Evolutionary conservation across 2,888 invertebrate species (phyloP), one percentile per base, ranked within the genome.

Genomic region (Agriopis leucophaearia): DNA sequence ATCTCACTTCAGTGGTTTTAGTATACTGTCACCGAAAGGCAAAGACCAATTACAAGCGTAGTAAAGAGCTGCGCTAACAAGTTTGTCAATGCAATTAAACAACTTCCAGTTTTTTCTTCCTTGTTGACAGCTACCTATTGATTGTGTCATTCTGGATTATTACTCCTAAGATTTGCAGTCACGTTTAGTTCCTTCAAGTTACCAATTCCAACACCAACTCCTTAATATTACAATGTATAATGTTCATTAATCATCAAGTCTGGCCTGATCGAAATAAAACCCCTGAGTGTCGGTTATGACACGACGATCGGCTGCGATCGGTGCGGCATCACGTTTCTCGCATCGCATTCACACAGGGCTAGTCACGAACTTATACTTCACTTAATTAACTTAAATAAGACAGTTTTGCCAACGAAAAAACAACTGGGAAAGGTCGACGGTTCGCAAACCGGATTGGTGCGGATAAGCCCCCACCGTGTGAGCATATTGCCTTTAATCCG

Each of bases 341-440:
- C 78, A 74, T 72, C 77, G 78, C 69, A 77, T 88, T 89, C 90
- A 84, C 91, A 88, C 91, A 86, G 86, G 83, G 84, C 91, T 90
- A 91, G 92, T 93, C 93, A 93, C 92, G 93, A 92, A 89, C 89
- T 92, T 92, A 92, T 92, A 91, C 93, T 92, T 92, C 92, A 92
- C 92, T 93, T 92, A 92, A 93, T 93, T 93, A 93, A 88, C 90
- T 85, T 89, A 92, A 93, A 92, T 92, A 91, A 92, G 90, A 91
- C 91, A 89, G 89, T 91, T 91, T 90, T 86, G 87, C 88, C 83
- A 88, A 88, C 78, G 82, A 88, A 92, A 91, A 89, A 89, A 87
- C 83, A 83, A 81, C 76, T 80, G 78, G 75, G 82, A 86, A 84
- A 88, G 89, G 86, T 88, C 84, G 87, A 78, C 79, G 88, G 81